A percentile compares a stretch with the other conserved stretches of the same genome.
These are phyloP conservation scores for Balaenoptera acutorostrata DNA, from an alignment of 2,113 vertebrate species.

Conservation along the genomic window DNA sequence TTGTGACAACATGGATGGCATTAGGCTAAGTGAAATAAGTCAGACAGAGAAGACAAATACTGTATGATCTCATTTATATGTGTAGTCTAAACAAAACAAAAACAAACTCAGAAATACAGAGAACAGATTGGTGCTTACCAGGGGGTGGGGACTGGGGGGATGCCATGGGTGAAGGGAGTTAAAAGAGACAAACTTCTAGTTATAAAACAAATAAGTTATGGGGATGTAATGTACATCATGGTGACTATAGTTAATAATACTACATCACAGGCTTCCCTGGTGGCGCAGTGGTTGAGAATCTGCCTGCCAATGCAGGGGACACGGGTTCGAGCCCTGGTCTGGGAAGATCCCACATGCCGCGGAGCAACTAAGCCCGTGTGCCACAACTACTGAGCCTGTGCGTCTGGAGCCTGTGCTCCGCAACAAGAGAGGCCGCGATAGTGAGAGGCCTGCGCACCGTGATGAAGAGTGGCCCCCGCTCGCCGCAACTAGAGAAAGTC, in stretches of 20 bases:
- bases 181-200: neutral
- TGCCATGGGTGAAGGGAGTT: neutral
- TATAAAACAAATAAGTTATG: neutral
- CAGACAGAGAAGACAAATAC: neutral
- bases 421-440: too few relatives aligned
- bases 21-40: neutral
- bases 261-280: too few relatives aligned
- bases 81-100: neutral
- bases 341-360: too few relatives aligned
- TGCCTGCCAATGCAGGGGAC: too few relatives aligned
- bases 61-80: neutral
- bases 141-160: neutral
- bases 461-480: too few relatives aligned
- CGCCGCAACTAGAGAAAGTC: too few relatives aligned
- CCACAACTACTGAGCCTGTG: too few relatives aligned
- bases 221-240: neutral
- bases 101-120: neutral
- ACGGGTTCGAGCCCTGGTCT: too few relatives aligned
- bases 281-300: too few relatives aligned
- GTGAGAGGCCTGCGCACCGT: too few relatives aligned
- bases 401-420: too few relatives aligned
- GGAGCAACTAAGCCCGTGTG: too few relatives aligned
- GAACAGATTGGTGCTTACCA: neutral
- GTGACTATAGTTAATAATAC: neutral
- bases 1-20: neutral